Conservation (phyloP, 2,888 invertebrate species). For the Ophioninae sp. region DNA sequence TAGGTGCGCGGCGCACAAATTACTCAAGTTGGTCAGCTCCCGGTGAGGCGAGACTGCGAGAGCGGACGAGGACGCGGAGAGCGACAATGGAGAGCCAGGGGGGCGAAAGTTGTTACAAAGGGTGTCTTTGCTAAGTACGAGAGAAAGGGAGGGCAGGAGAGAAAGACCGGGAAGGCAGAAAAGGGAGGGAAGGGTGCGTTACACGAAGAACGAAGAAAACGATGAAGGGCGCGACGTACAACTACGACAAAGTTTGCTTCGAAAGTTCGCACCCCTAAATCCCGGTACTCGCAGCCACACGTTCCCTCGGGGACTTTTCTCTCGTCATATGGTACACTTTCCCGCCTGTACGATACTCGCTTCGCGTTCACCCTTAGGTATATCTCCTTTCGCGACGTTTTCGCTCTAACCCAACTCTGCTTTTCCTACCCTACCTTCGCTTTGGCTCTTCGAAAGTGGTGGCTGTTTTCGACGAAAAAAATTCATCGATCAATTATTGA, state of each 20-base stretch:
- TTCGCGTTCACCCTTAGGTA: slow-evolving; percentile 37
- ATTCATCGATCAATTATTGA: background rate
- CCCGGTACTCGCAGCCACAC: slow-evolving; percentile 36
- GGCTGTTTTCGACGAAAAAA: background rate
- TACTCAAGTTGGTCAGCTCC: slow-evolving; percentile 79
- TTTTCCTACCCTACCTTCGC: background rate
- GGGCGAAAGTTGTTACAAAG: slow-evolving; percentile 58
- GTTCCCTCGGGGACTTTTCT: slow-evolving; percentile 31
- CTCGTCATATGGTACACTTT: slow-evolving; percentile 39
- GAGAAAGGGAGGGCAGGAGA: no score
- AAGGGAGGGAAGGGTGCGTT: slow-evolving; percentile 17
- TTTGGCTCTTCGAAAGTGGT: background rate
- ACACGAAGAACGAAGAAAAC: slow-evolving; percentile 30
- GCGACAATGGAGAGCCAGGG: slow-evolving; percentile 38
- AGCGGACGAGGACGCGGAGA: background rate
- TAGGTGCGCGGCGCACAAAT: slow-evolving; percentile 76
- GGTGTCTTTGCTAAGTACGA: slow-evolving; percentile 34
- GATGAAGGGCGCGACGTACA: slow-evolving; percentile 18
- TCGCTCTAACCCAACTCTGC: slow-evolving; percentile 69
- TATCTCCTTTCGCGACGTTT: slow-evolving; percentile 70
- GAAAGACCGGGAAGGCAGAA: slow-evolving; percentile 1
- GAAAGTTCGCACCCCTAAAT: slow-evolving; percentile 56
- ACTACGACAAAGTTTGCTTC: slow-evolving; percentile 45
- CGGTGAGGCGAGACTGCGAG: slow-evolving; percentile 45
- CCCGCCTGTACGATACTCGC: slow-evolving; percentile 48